These are phyloP conservation scores for Nephotettix cincticeps DNA, from an alignment of 1,140 invertebrate genomes.

Conservation along the genomic window DNA sequence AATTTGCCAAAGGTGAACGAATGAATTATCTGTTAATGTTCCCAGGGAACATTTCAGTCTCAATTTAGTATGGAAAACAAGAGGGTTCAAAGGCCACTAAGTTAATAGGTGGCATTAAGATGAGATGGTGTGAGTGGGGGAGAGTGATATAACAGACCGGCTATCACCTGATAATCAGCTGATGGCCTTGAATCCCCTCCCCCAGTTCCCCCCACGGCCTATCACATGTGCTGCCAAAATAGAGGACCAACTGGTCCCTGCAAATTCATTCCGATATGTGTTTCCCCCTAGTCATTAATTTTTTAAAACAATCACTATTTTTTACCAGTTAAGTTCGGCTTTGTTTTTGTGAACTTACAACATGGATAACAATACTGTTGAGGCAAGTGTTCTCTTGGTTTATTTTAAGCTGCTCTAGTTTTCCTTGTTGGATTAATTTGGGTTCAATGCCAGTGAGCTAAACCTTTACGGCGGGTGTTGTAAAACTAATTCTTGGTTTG, in stretches of 20 bases:
- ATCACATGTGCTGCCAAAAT: not conserved
- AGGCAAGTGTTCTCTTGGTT: not conserved
- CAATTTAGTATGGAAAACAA: too few species aligned
- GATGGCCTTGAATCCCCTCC: slow-evolving; percentile 9
- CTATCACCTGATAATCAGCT: not conserved
- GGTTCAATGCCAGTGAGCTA: not conserved
- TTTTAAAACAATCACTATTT: not conserved
- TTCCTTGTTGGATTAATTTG: not conserved
- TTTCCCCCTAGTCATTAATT: not conserved
- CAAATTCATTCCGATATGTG: not conserved
- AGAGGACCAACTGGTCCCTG: not conserved
- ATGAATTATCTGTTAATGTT: too few species aligned
- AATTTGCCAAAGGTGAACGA: too few species aligned
- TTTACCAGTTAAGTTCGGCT: not conserved
- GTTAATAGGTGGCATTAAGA: too few species aligned
- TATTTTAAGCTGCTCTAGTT: not conserved
- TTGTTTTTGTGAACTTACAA: not conserved
- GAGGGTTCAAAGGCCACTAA: too few species aligned
- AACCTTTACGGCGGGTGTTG: not conserved
- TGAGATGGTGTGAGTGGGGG: not conserved
- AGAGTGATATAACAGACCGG: not conserved
- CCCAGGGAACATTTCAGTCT: too few species aligned
- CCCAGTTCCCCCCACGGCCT: not conserved
- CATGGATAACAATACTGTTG: not conserved
- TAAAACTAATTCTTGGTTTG: not conserved